Evolutionary conservation across 2,797 vertebrate species (phyloP), one percentile per base, ranked within the genome.

Genomic region (Girardinus metallicus): DNA sequence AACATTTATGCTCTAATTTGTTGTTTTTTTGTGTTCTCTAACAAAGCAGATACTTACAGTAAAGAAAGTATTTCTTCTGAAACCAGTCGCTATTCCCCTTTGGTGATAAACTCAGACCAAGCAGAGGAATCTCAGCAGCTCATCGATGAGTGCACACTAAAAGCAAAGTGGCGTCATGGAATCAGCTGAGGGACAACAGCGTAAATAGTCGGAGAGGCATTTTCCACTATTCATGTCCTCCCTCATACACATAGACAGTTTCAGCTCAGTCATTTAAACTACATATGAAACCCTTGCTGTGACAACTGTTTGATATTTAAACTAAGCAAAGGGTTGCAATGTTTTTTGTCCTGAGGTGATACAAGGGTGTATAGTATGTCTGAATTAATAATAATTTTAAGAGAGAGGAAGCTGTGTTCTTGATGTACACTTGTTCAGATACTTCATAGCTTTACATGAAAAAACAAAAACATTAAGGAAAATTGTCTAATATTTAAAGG

Each of bases 1-100:
- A 77, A 77, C 10, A 44, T 36, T n/a, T 5, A 21, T 36, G 7
- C 16, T 10, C 21, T 13, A 66, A 66, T 75, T 78, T 13, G 44
- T 53, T 3, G 36, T 57, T 62, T 80, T 60, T 74, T 41, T 51
- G 8, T 73, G 21, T 70, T 77, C 68, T 10, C 31, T 70, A 46
- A 71, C 43, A 68, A 41, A 9, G 18, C 26, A 49, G 60, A 60
- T 36, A 68, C 60, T 57, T 79, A 34, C 41, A 77, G 26, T 66
- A 34, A 46, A 11, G 31, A 1, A 29, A 26, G 70, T 26, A 34
- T 23, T 18, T 13, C 26, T n/a, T n/a, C 12, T 74, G 9, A 9
- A 66, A 39, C 36, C 11, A 39, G 10, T 10, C 7, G 36, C 34
- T 36, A 29, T 11, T 73, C 3, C 16, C 29, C 18, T 34, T 51